phyloP scores from a whole-genome alignment of 2,888 invertebrate genomes.

The Synanthedon myopaeformis region DNA sequence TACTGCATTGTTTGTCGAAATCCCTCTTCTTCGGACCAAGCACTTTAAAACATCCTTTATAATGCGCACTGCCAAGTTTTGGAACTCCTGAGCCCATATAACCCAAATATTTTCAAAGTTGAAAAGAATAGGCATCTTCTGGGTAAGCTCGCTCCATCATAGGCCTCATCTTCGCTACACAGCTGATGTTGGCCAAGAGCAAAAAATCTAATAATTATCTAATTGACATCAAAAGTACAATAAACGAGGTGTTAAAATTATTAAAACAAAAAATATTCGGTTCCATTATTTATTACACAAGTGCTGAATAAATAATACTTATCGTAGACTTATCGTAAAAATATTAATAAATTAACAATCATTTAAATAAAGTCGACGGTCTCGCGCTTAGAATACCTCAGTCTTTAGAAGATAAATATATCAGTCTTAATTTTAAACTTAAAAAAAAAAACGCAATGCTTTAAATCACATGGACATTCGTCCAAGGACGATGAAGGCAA shows the following conservation, averaged over 20 bases:
- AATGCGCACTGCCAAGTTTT: too few species aligned
- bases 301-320: conserved; percentile 65
- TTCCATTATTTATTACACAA: conserved; percentile 26
- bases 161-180: too few species aligned
- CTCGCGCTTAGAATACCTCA: conserved; percentile 48
- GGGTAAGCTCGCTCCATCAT: too few species aligned
- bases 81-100: too few species aligned
- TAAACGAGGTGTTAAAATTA: conserved; percentile 2
- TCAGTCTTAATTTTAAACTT: not conserved
- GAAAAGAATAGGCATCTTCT: too few species aligned
- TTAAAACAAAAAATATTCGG: not conserved
- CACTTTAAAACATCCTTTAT: too few species aligned
- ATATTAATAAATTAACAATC: conserved; percentile 46
- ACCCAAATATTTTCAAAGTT: too few species aligned
- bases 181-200: too few species aligned
- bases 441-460: conserved; percentile 23
- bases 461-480: conserved; percentile 32
- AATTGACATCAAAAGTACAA: too few species aligned
- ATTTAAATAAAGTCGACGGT: conserved; percentile 58
- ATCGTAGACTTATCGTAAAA: conserved; percentile 38
- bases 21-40: too few species aligned
- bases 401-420: conserved; percentile 35
- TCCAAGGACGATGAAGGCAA: conserved; percentile 18
- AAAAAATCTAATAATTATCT: too few species aligned
- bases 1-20: too few species aligned